Percentiles rank a stretch among this genome's conserved stretches.
phyloP scores from a whole-genome alignment of 2,797 vertebrate species.

The Pseudochromis fuscus region DNA sequence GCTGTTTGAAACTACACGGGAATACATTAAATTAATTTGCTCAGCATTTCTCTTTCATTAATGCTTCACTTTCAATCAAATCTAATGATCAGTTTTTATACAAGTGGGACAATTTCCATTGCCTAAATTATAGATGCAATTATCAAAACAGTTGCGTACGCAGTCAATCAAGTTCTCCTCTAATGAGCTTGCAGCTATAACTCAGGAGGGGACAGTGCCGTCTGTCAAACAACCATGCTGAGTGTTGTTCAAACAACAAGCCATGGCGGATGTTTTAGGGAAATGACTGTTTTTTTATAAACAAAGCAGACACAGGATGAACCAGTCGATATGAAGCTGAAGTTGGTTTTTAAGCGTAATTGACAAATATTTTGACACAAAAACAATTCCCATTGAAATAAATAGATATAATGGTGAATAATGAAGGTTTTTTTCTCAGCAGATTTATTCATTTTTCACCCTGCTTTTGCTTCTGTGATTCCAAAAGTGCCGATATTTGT shows the following conservation, averaged over 20 bases:
- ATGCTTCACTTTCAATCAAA: conserved; percentile 49
- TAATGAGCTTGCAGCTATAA: conserved; percentile 53
- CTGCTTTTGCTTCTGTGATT: too few species aligned
- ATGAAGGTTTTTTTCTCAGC: not conserved
- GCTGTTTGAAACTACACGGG: conserved; percentile 25
- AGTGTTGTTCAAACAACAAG: conserved; percentile 51
- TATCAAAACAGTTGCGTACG: conserved; percentile 56
- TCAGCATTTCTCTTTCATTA: conserved; percentile 45
- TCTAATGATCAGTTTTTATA: conserved; percentile 44
- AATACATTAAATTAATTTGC: conserved; percentile 35
- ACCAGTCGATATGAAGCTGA: not conserved
- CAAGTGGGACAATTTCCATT: conserved; percentile 27
- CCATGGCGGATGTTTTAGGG: conserved; percentile 5
- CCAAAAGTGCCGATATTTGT: too few species aligned
- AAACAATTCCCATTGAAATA: not conserved
- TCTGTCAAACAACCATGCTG: conserved; percentile 51
- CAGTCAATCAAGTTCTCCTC: conserved; percentile 48
- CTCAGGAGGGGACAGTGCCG: conserved; percentile 47
- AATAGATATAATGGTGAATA: not conserved
- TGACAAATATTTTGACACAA: not conserved
- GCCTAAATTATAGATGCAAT: conserved; percentile 48
- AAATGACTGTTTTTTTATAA: not conserved
- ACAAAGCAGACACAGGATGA: not conserved
- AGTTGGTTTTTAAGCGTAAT: not conserved
- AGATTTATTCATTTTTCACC: not conserved